These are phyloP conservation scores for Tinamus guttatus DNA, from an alignment of 2,113 vertebrate genomes.

Conservation along the genomic window DNA sequence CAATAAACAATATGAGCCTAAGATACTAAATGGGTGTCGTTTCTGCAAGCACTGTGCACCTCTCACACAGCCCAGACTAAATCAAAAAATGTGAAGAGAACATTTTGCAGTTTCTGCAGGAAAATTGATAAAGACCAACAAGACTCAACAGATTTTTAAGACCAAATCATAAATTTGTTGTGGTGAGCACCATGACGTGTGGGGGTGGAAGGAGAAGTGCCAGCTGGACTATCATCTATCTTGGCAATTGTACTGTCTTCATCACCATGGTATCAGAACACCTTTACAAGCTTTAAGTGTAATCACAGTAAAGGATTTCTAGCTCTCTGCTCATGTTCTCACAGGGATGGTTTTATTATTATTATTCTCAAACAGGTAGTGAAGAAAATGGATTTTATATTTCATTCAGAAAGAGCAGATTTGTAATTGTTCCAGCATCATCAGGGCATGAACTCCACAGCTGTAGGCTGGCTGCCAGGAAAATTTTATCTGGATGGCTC, in stretches of 20 bases:
- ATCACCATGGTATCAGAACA: constrained; percentile 64
- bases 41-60: not conserved
- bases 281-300: constrained; percentile 40
- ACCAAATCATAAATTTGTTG: constrained; percentile 57
- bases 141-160: constrained; percentile 42
- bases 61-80: not conserved
- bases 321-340: not conserved
- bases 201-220: constrained; percentile 50
- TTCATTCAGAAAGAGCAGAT: not conserved
- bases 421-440: not conserved
- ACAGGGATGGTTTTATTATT: not conserved
- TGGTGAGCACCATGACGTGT: constrained; percentile 53
- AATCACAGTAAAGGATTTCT: not conserved
- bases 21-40: not conserved
- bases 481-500: not conserved
- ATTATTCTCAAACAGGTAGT: not conserved
- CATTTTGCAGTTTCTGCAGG: constrained; percentile 1
- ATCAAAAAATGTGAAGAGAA: not conserved
- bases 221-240: constrained; percentile 42
- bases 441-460: not conserved
- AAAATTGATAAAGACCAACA: not conserved
- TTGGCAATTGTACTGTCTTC: constrained; percentile 43
- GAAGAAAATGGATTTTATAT: not conserved
- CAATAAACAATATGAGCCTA: not conserved
- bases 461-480: not conserved